Evolutionary conservation across 2,113 vertebrate genomes (phyloP).

Genomic region (Paradoxurus hermaphroditus): DNA sequence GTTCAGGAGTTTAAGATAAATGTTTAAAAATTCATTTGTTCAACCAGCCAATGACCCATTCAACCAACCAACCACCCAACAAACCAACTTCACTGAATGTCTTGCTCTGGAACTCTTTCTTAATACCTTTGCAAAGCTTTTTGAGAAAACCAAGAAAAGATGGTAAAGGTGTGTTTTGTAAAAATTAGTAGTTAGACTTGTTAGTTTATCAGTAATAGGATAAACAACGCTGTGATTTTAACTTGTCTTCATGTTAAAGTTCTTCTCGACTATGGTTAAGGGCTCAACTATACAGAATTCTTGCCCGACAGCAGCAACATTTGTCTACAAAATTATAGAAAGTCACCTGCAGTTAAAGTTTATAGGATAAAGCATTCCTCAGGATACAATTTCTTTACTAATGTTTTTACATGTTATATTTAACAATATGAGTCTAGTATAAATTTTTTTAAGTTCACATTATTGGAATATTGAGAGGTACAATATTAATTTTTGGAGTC

Average conservation of each 20-base stretch:
- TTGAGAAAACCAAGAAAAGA: neutral
- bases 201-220: neutral
- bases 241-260: slow-evolving; percentile 3
- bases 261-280: neutral
- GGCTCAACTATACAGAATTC: neutral
- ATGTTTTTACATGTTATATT: slow-evolving; percentile 8
- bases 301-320: neutral
- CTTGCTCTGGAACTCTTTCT: neutral
- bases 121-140: neutral
- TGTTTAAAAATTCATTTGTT: neutral
- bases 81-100: neutral
- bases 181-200: neutral
- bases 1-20: neutral
- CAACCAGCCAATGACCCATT: neutral
- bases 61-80: neutral
- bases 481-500: neutral
- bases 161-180: neutral
- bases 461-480: neutral
- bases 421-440: neutral
- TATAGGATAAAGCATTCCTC: neutral
- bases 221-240: neutral
- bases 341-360: neutral
- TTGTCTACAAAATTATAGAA: slow-evolving; percentile 24
- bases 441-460: slow-evolving; percentile 16
- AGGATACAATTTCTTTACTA: neutral